Evolutionary conservation across 2,888 invertebrate genomes (phyloP), one percentile per base, ranked within the genome.

Genomic region (Heliconius ismenius): DNA sequence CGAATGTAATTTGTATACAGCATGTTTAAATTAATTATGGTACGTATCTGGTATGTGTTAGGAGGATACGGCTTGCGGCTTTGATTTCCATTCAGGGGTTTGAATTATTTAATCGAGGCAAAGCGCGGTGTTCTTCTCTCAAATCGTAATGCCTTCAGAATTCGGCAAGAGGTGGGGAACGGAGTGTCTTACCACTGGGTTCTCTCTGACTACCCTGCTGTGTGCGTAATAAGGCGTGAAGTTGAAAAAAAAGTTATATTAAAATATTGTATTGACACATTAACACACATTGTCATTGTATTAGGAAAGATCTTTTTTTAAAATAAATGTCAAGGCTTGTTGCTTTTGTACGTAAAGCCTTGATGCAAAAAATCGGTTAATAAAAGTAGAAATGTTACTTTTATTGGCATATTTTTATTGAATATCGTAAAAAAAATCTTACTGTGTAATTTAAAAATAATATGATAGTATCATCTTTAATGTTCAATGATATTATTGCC

Each of bases 1-100:
- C 54, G 32, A 49, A 65, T 64, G 28, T 73, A 70, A 60, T 76
- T 49, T 28, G 26, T 60, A 72, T 81, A 81, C 75, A 81, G 78
- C 43, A 1, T 77, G 81, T 36, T 49, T 54, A n/a, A 58, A 58
- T 58, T 58, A n/a, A n/a, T n/a, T 58, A 54, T 54, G 54, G n/a
- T 58, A n/a, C n/a, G 21, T 21, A 54, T n/a, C 3, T 21, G n/a
- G 10, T n/a, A 9, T 10, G 15, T 15, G 4, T 0, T 3, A 21
- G 9, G 54, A 54, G 10, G 21, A 49, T n/a, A n/a, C n/a, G n/a
- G n/a, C n/a, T 32, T 32, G 32, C 6, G 32, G 32, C 0, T 32
- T 32, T 32, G 32, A 32, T 32, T 32, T 32, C 7, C 7, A 7
- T 32, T 32, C 32, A 7, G 7, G 1, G 32, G 32, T 32, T 28